Evolutionary conservation across 2,888 invertebrate species (phyloP), one percentile per base, ranked within the genome.

Genomic region (Ophioninae sp.): DNA sequence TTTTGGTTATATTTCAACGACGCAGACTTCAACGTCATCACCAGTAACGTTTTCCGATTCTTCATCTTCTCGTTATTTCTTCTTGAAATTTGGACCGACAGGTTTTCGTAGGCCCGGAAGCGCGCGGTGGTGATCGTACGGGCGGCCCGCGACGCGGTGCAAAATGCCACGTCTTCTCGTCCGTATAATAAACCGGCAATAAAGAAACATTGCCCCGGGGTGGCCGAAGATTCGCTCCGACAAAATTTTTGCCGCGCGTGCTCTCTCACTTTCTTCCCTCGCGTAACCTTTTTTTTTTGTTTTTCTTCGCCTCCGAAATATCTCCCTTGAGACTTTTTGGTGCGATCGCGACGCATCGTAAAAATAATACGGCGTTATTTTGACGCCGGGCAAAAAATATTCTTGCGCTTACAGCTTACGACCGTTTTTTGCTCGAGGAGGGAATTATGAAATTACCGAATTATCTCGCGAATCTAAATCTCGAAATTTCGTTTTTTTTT

Each of bases 161-260:
- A 65, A 72, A 72, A 72, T 78, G 62, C 68, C 69, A 79, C 59
- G 79, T 82, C 13, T 50, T 83, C 79, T 73, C 80, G 79, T 80
- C 82, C 82, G 85, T 84, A 86, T 86, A 86, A 86, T 86, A 85
- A 86, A 85, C 83, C 85, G 81, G 86, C 85, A 85, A 86, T 86
- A 86, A 86, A 85, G 86, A 84, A 86, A 85, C 83, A 83, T 85
- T 85, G 85, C 85, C 85, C 37, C 69, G 73, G 20, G 81, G 83
- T 79, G 79, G 75, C 83, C 80, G 37, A 82, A 82, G 73, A 81
- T 82, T 81, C 84, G 77, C 59, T 67, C 6, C 70, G 82, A 76
- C 57, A 61, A 30, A 62, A 44, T 65, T 69, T 61, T 72, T 41
- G 39, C 74, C 76, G 73, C 78, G 81, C 80, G 82, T 68, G 77